Evolutionary conservation across 1,140 invertebrate species (phyloP).

Genomic region (Drosophila parabipectinata): DNA sequence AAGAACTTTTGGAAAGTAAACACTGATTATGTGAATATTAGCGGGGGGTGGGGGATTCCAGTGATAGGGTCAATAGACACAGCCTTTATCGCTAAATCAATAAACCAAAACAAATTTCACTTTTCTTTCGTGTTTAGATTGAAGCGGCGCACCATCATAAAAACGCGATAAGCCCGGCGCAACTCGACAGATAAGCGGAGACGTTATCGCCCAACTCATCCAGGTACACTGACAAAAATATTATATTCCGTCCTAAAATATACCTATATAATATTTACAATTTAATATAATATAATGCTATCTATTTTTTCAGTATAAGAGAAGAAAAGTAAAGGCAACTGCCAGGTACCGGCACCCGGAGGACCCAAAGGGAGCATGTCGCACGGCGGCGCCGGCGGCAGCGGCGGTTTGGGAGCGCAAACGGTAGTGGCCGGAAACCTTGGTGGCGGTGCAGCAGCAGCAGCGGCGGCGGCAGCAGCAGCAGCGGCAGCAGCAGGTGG

Average conservation of each 20-base stretch:
- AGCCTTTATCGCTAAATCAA: constrained; percentile 56
- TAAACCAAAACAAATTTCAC: constrained; percentile 70
- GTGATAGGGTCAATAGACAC: constrained; percentile 40
- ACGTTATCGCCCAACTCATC: constrained; percentile 8
- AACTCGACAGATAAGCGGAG: constrained; percentile 40
- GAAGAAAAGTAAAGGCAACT: constrained; percentile 14
- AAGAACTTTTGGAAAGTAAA: constrained; percentile 37
- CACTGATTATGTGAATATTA: constrained; percentile 7
- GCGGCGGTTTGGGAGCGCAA: constrained; percentile 52
- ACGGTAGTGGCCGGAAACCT: constrained; percentile 62
- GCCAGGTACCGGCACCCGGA: constrained; percentile 29
- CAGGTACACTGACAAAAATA: constrained; percentile 1
- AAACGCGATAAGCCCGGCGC: constrained; percentile 37
- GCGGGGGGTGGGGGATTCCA: constrained; percentile 7
- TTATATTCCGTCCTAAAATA: not conserved
- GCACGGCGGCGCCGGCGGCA: constrained; percentile 68
- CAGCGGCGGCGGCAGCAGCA: constrained; percentile 51
- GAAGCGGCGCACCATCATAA: constrained; percentile 34
- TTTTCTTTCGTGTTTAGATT: constrained; percentile 53
- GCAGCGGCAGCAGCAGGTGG: constrained; percentile 31
- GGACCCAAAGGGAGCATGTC: constrained; percentile 60
- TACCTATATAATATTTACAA: not conserved
- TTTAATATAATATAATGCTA: not conserved
- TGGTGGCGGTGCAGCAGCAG: constrained; percentile 61
- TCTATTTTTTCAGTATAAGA: not conserved